Conservation (phyloP, 2,797 vertebrate species). For the Sebastes steindachneri region DNA sequence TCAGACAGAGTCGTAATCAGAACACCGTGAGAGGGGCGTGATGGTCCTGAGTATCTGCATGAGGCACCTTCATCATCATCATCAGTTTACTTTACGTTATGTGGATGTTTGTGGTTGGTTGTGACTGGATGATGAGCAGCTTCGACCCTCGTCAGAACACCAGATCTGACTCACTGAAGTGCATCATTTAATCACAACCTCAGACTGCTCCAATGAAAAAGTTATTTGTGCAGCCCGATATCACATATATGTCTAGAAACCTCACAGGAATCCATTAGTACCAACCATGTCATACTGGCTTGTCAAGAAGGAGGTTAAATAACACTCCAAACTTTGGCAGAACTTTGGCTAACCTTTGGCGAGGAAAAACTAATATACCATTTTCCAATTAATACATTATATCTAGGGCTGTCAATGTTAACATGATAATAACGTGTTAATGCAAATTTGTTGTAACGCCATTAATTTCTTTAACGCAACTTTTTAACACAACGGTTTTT, state of each 20-base stretch:
- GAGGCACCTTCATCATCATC: not conserved
- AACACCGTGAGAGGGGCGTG: not conserved
- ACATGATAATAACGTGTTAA: too few relatives aligned
- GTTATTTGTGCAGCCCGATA: not conserved
- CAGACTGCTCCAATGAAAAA: not conserved
- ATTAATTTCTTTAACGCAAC: too few relatives aligned
- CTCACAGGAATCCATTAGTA: not conserved
- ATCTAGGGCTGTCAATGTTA: too few relatives aligned
- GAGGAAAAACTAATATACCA: too few relatives aligned
- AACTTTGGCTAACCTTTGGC: too few relatives aligned
- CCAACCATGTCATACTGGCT: too few relatives aligned
- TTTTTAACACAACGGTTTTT: too few relatives aligned
- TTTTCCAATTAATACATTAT: too few relatives aligned
- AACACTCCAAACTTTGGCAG: too few relatives aligned
- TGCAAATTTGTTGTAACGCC: too few relatives aligned
- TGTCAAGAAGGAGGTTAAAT: too few relatives aligned
- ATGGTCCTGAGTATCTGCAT: not conserved
- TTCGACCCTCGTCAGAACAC: not conserved
- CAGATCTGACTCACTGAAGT: not conserved
- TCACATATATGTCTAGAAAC: not conserved
- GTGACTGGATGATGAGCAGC: not conserved
- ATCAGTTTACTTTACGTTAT: not conserved
- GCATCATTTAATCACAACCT: slow-evolving; percentile 2
- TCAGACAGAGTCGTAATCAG: not conserved
- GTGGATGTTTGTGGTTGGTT: not conserved